Conservation (phyloP, 2,797 vertebrate species). For the Taenioides sp. region DNA sequence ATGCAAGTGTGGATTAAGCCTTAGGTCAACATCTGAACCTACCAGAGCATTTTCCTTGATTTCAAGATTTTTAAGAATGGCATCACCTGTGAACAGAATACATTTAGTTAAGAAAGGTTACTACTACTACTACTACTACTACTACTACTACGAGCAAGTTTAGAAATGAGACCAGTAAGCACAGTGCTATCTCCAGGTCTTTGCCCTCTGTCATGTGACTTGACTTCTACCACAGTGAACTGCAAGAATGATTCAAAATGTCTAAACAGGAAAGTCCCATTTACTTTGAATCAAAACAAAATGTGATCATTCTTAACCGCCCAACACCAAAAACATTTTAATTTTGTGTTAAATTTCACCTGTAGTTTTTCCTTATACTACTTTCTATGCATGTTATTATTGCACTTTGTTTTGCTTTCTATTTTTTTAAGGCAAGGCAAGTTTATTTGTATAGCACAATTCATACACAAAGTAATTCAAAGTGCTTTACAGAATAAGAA, state of each 20-base stretch:
- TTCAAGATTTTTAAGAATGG: constrained; percentile 88
- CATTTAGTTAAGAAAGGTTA: constrained; percentile 11
- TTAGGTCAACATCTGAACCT: constrained; percentile 47
- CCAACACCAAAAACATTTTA: too few species aligned
- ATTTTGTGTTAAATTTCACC: too few species aligned
- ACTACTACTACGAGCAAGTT: not conserved
- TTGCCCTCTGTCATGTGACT: constrained; percentile 5
- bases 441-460: too few species aligned
- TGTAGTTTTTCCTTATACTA: too few species aligned
- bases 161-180: not conserved
- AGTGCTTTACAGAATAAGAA: too few species aligned
- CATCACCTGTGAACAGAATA: constrained; percentile 82
- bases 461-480: too few species aligned
- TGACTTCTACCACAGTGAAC: not conserved
- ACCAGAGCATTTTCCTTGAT: constrained; percentile 99
- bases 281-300: not conserved
- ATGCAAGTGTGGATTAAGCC: not conserved
- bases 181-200: constrained; percentile 7
- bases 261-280: not conserved
- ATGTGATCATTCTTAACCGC: too few species aligned
- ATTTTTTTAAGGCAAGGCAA: too few species aligned
- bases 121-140: too few species aligned
- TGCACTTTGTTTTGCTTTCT: too few species aligned
- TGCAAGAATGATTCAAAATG: not conserved
- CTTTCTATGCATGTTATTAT: too few species aligned